phyloP scores from a whole-genome alignment of 2,888 invertebrate genomes.

The Phytoseiulus persimilis region DNA sequence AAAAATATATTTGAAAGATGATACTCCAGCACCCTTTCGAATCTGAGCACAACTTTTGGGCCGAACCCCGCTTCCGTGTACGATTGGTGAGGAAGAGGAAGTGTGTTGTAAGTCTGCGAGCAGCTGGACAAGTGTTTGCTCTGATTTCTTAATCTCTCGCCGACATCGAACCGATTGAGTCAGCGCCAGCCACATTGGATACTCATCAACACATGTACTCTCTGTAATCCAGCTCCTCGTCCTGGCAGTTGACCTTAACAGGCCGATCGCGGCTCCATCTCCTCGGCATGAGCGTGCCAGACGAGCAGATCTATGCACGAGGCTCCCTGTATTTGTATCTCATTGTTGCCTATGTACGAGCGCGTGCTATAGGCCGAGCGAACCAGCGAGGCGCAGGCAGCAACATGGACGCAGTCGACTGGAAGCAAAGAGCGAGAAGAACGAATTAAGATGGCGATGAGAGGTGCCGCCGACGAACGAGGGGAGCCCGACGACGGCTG shows the following conservation, averaged over 20 bases:
- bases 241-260: neutral
- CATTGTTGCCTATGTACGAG: neutral
- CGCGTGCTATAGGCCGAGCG: neutral
- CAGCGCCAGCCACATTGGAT: neutral
- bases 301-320: neutral
- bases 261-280: neutral
- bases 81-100: neutral
- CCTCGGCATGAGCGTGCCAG: neutral
- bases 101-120: neutral
- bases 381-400: neutral
- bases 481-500: neutral
- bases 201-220: neutral
- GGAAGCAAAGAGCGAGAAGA: neutral
- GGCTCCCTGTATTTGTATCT: neutral
- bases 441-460: neutral
- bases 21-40: too few relatives aligned
- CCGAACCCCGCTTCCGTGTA: too few relatives aligned
- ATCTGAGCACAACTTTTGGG: too few relatives aligned
- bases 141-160: neutral
- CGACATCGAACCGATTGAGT: neutral
- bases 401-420: conserved; percentile 5
- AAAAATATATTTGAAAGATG: too few relatives aligned
- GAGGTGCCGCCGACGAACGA: neutral
- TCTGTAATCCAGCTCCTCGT: neutral
- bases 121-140: neutral